Evolutionary conservation across 2,888 invertebrate species (phyloP).

Genomic region (Laothoe populi): DNA sequence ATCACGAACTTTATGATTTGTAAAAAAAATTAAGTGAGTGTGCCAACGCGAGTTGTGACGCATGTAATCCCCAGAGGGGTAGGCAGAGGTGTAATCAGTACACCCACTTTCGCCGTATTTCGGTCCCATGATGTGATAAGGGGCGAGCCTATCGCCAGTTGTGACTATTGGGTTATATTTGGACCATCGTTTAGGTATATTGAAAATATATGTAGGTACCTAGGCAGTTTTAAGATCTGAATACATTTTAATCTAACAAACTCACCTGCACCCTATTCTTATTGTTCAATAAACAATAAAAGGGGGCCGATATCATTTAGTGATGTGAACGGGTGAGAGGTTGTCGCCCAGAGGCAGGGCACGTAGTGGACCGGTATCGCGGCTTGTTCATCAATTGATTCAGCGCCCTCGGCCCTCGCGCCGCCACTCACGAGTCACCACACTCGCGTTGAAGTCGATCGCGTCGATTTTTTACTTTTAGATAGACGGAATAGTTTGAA

Average conservation of each 20-base stretch:
- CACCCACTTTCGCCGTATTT: no score
- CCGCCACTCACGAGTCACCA: constrained; percentile 39
- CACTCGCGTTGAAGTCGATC: constrained; percentile 56
- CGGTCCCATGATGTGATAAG: no score
- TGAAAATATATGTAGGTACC: no score
- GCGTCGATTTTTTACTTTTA: constrained; percentile 52
- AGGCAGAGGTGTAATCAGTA: no score
- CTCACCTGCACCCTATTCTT: constrained; percentile 5
- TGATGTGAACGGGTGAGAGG: constrained; percentile 47
- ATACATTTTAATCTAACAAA: neutral
- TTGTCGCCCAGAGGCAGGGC: constrained; percentile 66
- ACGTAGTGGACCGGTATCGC: constrained; percentile 70
- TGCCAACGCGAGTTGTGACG: no score
- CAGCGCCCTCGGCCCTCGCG: constrained; percentile 40
- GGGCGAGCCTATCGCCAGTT: no score
- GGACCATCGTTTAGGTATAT: no score
- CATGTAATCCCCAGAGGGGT: no score
- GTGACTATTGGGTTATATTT: no score
- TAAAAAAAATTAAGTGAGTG: no score
- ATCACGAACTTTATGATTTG: no score
- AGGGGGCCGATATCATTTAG: constrained; percentile 37
- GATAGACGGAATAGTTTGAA: constrained; percentile 19
- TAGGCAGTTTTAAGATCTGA: no score
- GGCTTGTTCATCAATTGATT: constrained; percentile 81
- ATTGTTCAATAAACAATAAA: constrained; percentile 43